Conservation (phyloP, 2,888 invertebrate species). For the Drosophila borborema region DNA sequence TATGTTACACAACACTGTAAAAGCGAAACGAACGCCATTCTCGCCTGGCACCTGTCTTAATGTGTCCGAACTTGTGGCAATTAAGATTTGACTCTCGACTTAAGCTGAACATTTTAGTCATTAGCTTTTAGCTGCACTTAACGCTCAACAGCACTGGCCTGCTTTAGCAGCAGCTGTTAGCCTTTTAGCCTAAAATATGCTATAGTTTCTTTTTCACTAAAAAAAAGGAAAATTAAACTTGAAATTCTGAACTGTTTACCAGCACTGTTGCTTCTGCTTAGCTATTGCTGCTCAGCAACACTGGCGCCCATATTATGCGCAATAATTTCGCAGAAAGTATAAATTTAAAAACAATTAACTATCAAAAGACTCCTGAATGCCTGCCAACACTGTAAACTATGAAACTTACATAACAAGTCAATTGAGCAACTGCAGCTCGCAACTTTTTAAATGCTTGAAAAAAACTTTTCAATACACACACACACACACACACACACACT, state of each 20-base stretch:
- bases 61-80: background rate
- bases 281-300: background rate
- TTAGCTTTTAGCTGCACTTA: slow-evolving; percentile 5
- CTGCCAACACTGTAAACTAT: slow-evolving; percentile 2
- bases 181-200: background rate
- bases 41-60: background rate
- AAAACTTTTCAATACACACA: background rate
- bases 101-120: background rate
- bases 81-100: slow-evolving; percentile 1
- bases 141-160: slow-evolving; percentile 27
- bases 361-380: background rate
- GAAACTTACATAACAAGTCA: background rate
- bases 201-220: background rate
- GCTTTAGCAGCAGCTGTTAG: background rate
- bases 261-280: background rate
- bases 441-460: background rate
- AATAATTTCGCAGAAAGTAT: background rate
- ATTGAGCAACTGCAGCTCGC: background rate
- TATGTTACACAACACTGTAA: slow-evolving; percentile 17
- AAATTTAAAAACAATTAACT: background rate
- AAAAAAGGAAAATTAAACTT: too few relatives aligned
- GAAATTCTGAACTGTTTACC: background rate
- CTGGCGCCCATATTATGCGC: background rate
- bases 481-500: too few relatives aligned
- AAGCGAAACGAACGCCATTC: background rate